phyloP scores from a whole-genome alignment of 2,113 vertebrate species.

The Asarcornis scutulata region DNA sequence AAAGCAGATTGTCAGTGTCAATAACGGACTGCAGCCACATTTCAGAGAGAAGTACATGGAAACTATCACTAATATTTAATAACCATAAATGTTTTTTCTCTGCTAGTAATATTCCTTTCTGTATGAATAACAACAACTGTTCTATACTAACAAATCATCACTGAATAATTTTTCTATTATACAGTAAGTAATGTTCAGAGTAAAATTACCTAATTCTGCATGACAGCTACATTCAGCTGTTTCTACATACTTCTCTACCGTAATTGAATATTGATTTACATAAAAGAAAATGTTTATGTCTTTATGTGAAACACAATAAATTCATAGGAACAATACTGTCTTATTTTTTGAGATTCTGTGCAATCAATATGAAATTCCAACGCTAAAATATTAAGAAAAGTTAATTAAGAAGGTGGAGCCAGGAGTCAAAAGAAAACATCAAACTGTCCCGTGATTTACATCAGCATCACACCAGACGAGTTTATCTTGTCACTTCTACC shows the following conservation, averaged over 20 bases:
- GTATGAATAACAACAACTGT: background rate
- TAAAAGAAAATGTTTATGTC: background rate
- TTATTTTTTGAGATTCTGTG: background rate
- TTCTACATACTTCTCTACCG: background rate
- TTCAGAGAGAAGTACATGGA: background rate
- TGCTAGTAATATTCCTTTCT: background rate
- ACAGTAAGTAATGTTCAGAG: background rate
- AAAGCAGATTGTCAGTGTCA: background rate
- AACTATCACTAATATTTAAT: background rate
- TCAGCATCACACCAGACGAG: background rate
- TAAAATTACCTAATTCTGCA: background rate
- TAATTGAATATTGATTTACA: slow-evolving; percentile 16
- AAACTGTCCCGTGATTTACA: background rate
- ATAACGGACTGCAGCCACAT: background rate
- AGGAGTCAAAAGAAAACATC: background rate
- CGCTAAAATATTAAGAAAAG: background rate
- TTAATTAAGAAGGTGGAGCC: background rate
- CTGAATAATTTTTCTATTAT: background rate
- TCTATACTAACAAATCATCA: background rate
- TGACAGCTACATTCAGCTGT: background rate
- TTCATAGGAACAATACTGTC: background rate
- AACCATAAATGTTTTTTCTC: background rate
- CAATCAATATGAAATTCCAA: background rate
- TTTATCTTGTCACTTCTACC: background rate
- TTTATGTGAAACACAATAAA: background rate